Evolutionary conservation across 2,113 vertebrate species (phyloP), one percentile per base, ranked within the genome.

Genomic region (Apeltes quadracus): DNA sequence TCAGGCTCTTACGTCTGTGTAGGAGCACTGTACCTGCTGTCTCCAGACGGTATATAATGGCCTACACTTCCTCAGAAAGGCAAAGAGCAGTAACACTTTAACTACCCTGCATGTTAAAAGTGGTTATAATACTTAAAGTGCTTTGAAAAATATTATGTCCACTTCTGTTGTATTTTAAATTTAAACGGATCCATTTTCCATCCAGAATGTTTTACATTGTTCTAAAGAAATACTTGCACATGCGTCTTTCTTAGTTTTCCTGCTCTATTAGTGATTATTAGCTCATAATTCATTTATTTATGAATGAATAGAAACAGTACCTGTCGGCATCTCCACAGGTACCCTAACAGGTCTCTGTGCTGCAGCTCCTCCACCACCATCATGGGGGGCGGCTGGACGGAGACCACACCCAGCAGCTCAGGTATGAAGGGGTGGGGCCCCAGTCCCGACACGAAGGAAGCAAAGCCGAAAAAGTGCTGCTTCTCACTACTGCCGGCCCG

Each of bases 251-350:
- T 34, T 11, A 11, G 27, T 34, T 56, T 34, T 56, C 10, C 43
- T 38, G 13, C n/a, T n/a, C n/a, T n/a, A n/a, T n/a, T n/a, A n/a
- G n/a, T n/a, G n/a, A n/a, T n/a, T n/a, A n/a, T n/a, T n/a, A n/a
- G 36, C 20, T 11, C 1, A 34, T 34, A 34, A 34, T 34, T 7
- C 32, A 34, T 34, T 34, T 6, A 34, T 34, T 34, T 34, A 34
- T 34, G 32, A 2, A 36, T 4, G 20, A 7, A 66, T 1, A 0
- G 1, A 27, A 9, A 11, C 54, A 7, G 20, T 76, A 90, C 92
- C 92, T 91, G 76, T 88, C 94, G 89, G 59, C 92, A 93, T 54
- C 77, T 85, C 94, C 94, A 95, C 48, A 95, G 90, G 86, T 92
- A 94, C 0, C 89, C 81, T 46, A 94, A 72, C 78, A 95, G 89